Evolutionary conservation across 2,113 vertebrate genomes (phyloP), one percentile per base, ranked within the genome.

Genomic region (Ictidomys tridecemlineatus): DNA sequence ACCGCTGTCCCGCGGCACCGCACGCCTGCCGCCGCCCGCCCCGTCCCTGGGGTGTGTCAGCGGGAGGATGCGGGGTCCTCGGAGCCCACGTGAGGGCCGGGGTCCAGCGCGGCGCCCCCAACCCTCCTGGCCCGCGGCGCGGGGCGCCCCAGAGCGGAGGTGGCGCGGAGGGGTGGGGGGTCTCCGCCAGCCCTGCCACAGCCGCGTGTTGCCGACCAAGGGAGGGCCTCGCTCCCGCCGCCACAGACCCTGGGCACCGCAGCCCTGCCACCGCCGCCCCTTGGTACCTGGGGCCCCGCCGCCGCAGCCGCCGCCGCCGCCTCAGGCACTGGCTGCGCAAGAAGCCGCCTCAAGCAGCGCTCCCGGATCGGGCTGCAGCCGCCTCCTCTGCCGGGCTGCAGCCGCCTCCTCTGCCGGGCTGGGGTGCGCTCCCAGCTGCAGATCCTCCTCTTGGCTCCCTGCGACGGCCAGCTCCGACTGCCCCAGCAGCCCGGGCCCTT

Each of bases 211-310:
- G 58, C 22, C 58, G 58, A 61, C 58, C 20, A 8, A 61, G 22
- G 22, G 6, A 22, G 58, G 58, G 58, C 51, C 10, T 12, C 42
- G 89, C 78, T 63, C 12, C 84, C 91, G 63, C 89, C 48, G 76
- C 48, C 70, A 72, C 37, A 61, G 61, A 16, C 53, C 53, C 53
- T 17, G 69, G 39, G 58, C 56, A 92, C 90, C 94, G 76, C n/a
- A 16, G 76, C 73, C 12, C 56, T 79, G 69, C 76, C 70, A 53
- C 84, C 89, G 77, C 84, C 51, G 91, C 45, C 74, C 97, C 69
- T 10, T 53, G 42, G 94, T 97, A 98, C 97, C 98, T 98, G 91
- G 90, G 61, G 39, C 39, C 39, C 39, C 39, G 39, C 39, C 39
- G 67, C 91, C 48, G n/a, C 56, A n/a, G 39, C 39, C 39, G 39